Conservation (phyloP, 2,888 invertebrate genomes). For the Drosophila siamana region DNA sequence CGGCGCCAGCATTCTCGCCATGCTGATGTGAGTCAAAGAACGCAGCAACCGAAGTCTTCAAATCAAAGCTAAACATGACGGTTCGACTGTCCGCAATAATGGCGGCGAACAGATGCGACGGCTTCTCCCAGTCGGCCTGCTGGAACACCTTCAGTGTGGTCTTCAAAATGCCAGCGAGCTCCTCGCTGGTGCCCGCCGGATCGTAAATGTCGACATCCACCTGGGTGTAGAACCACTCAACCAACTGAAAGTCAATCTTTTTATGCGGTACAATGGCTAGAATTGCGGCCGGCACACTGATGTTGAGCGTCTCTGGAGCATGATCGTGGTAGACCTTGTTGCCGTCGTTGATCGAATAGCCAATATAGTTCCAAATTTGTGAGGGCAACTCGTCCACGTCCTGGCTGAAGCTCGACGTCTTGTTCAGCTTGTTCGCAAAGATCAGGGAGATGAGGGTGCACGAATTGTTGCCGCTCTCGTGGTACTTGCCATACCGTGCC, state of each 20-base stretch:
- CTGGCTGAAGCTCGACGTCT: slow-evolving; percentile 49
- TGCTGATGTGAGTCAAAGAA: slow-evolving; percentile 79
- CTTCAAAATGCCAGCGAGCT: slow-evolving; percentile 63
- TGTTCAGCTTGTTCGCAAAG: slow-evolving; percentile 86
- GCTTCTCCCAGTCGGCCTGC: slow-evolving; percentile 23
- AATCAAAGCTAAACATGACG: slow-evolving; percentile 68
- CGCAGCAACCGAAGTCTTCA: slow-evolving; percentile 61
- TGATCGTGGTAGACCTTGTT: slow-evolving; percentile 86
- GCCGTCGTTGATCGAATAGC: slow-evolving; percentile 87
- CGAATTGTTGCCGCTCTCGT: slow-evolving; percentile 87
- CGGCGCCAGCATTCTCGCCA: slow-evolving; percentile 65
- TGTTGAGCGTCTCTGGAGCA: slow-evolving; percentile 84
- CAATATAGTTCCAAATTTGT: slow-evolving; percentile 86
- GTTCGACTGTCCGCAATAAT: slow-evolving; percentile 79
- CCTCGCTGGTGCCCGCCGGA: slow-evolving; percentile 47
- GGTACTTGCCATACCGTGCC: slow-evolving; percentile 86
- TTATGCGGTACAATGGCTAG: slow-evolving; percentile 81
- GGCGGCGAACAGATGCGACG: slow-evolving; percentile 68
- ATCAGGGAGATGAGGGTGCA: slow-evolving; percentile 88
- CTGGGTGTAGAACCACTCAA: slow-evolving; percentile 81
- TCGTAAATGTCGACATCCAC: slow-evolving; percentile 60
- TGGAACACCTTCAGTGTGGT: slow-evolving; percentile 62
- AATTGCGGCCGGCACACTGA: slow-evolving; percentile 87
- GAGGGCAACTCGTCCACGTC: slow-evolving; percentile 56
- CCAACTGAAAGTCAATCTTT: slow-evolving; percentile 62